Evolutionary conservation across 2,797 vertebrate genomes (phyloP).

Genomic region (Eidolon dupreanum): DNA sequence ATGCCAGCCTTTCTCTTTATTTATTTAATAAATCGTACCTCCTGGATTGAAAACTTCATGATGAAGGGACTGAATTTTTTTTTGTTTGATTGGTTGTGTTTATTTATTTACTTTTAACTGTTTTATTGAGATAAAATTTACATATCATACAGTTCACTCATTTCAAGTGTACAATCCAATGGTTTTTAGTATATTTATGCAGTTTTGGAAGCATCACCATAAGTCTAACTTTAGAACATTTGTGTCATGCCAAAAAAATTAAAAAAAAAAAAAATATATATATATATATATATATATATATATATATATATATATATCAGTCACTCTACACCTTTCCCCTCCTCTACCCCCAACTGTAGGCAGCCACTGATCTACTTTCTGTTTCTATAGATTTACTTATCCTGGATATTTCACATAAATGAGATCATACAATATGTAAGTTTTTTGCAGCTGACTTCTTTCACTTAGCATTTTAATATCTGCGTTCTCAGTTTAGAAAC

Average conservation of each 20-base stretch:
- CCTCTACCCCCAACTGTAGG: background rate
- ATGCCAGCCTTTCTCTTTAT: background rate
- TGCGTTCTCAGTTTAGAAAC: slow-evolving; percentile 20
- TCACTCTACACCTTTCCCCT: background rate
- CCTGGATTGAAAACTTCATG: background rate
- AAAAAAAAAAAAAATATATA: no score
- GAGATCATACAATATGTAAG: background rate
- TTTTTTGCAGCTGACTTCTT: background rate
- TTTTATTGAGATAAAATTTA: slow-evolving; percentile 1
- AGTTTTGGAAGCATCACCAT: background rate
- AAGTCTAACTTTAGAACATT: background rate
- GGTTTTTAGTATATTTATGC: background rate
- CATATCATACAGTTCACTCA: background rate
- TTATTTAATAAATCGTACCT: background rate
- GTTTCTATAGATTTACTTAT: background rate
- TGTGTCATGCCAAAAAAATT: background rate
- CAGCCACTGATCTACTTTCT: background rate
- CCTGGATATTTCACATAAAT: background rate
- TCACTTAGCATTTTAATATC: slow-evolving; percentile 21
- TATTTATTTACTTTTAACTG: background rate
- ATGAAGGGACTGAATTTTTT: background rate
- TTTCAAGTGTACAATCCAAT: background rate
- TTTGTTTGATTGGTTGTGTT: background rate
- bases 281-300: no score
- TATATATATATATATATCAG: background rate